Evolutionary conservation across 35 echinoderm and acorn worm genomes (phyloP), one percentile per base, ranked within the genome.

Genomic region (Lytechinus variegatus): DNA sequence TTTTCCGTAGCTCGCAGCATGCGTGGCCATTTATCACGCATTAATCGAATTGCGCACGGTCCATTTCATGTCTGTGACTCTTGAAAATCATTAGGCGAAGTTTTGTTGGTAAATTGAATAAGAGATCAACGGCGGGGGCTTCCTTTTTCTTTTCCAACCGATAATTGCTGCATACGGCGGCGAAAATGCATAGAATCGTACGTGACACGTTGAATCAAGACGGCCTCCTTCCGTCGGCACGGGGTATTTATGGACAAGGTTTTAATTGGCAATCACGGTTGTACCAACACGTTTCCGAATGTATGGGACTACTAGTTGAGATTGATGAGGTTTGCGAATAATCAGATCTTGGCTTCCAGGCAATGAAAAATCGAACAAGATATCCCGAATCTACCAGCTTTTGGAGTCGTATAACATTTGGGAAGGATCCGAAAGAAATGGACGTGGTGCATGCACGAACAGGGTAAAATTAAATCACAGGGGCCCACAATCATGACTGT

Each of bases 181-280:
- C 54, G 92, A 54, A 5, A 28, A 93, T 79, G 92, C 54, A 93
- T 54, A 93, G 92, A 93, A 28, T 27, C 54, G 92, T 55, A 93
- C 92, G 92, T 93, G 92, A 93, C 53, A 54, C 10, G n/a, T 54
- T 93, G 53, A 93, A 93, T 93, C 55, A 27, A 93, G 54, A 27
- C 13, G 53, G 14, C n/a, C 54, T 57, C 13, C 92, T 93, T 93
- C 92, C 92, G 27, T 55, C 92, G 52, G 92, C 92, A 93, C 27
- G 92, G 52, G 33, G 92, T 54, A 93, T 93, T 57, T 57, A 93
- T 57, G 55, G 92, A 93, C 92, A 28, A 54, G n/a, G 54, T 93
- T 93, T 93, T 93, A 93, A 93, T 93, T 93, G 92, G 53, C 92
- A 93, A 93, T 93, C 92, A 93, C 54, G 55, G 92, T 93, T 57